A percentile compares a stretch with the other conserved stretches of the same genome.
These are phyloP conservation scores for Anhinga rufa DNA, from an alignment of 2,113 vertebrate species.

Conservation along the genomic window DNA sequence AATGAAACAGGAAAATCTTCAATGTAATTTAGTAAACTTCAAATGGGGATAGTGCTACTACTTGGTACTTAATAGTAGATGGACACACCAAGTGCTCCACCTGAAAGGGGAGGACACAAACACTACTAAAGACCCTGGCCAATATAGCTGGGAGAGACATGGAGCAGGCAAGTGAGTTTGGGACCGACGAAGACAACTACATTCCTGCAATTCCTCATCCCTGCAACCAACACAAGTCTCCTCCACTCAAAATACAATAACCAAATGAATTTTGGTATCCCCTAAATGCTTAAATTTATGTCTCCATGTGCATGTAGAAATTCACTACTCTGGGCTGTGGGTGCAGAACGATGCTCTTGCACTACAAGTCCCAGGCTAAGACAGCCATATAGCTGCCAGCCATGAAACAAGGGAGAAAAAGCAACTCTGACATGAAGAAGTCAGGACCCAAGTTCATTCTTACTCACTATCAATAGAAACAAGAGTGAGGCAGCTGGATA, in stretches of 20 bases:
- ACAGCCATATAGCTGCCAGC: background rate
- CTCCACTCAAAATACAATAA: background rate
- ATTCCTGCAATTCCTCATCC: background rate
- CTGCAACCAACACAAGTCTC: background rate
- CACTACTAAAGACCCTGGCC: background rate
- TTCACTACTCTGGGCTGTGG: background rate
- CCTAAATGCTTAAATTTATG: background rate
- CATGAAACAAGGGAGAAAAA: background rate
- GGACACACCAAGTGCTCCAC: background rate
- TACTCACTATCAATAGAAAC: background rate
- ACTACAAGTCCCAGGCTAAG: fast-evolving
- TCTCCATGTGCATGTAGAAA: background rate
- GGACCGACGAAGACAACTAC: background rate
- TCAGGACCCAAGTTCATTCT: background rate
- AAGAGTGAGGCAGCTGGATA: background rate
- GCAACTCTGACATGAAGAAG: background rate
- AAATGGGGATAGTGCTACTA: background rate
- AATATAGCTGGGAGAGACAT: background rate
- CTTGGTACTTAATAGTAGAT: background rate
- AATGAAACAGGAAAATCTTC: background rate
- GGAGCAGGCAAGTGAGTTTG: background rate
- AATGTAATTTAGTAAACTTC: background rate
- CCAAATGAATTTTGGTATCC: background rate
- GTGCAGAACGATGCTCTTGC: fast-evolving
- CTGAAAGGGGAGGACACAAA: background rate